Evolutionary conservation across 2,888 invertebrate species (phyloP).

Genomic region (Hydroisotoma schaefferi): DNA sequence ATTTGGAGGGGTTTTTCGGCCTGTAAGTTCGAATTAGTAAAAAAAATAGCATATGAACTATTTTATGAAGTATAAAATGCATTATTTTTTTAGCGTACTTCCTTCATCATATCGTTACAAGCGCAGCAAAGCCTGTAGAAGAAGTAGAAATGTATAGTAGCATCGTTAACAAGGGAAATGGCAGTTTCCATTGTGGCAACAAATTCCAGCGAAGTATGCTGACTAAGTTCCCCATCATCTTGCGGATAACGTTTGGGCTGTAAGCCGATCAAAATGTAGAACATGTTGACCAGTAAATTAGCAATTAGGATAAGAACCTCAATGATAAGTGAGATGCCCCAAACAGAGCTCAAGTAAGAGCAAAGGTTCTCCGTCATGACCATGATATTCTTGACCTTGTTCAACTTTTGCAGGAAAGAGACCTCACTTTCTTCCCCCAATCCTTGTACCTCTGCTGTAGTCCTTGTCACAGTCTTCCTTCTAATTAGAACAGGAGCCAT

Average conservation of each 20-base stretch:
- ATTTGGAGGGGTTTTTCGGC: conserved; percentile 22
- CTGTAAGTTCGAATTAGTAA: conserved; percentile 15
- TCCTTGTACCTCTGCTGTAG: too few relatives aligned
- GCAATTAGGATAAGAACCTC: conserved; percentile 36
- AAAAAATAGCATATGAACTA: conserved; percentile 4
- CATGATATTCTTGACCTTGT: conserved; percentile 18
- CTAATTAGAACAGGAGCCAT: not conserved
- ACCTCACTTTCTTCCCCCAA: not conserved
- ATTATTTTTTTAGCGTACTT: conserved; percentile 19
- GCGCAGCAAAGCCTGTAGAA: conserved; percentile 27
- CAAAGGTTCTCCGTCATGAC: conserved; percentile 22
- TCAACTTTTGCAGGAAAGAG: conserved; percentile 10
- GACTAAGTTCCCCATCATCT: not conserved
- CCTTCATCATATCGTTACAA: conserved; percentile 30
- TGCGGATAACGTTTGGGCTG: not conserved
- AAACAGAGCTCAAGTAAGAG: conserved; percentile 20
- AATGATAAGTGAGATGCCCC: conserved; percentile 34
- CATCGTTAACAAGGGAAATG: conserved; percentile 8
- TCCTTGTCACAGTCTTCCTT: not conserved
- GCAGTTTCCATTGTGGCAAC: conserved; percentile 8
- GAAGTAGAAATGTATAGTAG: conserved; percentile 36
- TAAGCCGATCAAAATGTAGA: conserved; percentile 17
- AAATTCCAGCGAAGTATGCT: too few relatives aligned
- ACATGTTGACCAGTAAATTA: conserved; percentile 21
- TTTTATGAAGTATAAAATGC: not conserved